phyloP scores from a whole-genome alignment of 1,140 invertebrate genomes.

The Cryptotermes secundus region DNA sequence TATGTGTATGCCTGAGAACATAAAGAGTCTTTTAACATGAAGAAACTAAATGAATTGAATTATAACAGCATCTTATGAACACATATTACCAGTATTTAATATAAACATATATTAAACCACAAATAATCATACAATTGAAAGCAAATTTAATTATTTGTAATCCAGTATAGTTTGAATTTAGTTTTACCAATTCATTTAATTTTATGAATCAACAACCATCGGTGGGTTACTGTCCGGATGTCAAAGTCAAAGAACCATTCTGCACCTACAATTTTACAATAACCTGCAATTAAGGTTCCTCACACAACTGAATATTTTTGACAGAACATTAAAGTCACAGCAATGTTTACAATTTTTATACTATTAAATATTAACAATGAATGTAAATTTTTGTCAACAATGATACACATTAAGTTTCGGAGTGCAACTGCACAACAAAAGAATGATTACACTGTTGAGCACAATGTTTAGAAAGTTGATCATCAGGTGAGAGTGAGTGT shows the following conservation, averaged over 20 bases:
- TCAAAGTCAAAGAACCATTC: background rate
- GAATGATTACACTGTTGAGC: background rate
- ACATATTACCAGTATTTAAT: background rate
- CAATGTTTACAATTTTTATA: background rate
- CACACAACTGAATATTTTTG: too few relatives aligned
- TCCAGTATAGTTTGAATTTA: background rate
- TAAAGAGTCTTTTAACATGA: background rate
- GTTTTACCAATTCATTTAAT: background rate
- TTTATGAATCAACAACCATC: background rate
- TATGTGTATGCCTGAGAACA: slow-evolving; percentile 14
- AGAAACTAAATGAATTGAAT: background rate
- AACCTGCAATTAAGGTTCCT: background rate
- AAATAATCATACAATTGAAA: slow-evolving; percentile 3
- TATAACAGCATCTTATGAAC: background rate
- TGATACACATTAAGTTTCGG: background rate
- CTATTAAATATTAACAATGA: background rate
- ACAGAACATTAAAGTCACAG: background rate
- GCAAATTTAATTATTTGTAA: background rate
- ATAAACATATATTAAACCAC: background rate
- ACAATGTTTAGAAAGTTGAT: background rate
- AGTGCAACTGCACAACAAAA: background rate
- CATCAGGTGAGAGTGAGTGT: background rate
- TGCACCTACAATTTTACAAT: background rate
- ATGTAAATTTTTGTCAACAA: background rate
- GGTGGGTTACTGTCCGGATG: slow-evolving; percentile 24